Evolutionary conservation across 2,113 vertebrate species (phyloP).

Genomic region (Acinonyx jubatus): DNA sequence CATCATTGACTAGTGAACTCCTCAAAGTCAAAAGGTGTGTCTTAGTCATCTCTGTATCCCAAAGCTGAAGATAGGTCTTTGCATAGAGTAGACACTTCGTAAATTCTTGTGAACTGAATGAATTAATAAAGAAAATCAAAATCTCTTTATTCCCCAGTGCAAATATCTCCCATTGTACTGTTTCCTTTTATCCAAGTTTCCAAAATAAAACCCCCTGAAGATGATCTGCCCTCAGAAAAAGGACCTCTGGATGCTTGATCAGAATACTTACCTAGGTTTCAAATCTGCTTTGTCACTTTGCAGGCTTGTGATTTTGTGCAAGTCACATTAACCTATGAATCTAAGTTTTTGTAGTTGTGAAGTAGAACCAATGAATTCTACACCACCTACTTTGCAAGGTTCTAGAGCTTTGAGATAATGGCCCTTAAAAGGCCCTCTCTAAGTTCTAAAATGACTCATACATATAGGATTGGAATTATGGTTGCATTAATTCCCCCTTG

Average conservation of each 20-base stretch:
- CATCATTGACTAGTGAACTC: neutral
- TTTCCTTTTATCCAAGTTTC: neutral
- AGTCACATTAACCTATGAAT: neutral
- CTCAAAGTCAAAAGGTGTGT: neutral
- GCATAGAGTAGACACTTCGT: too few species aligned
- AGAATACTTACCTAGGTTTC: neutral
- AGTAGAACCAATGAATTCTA: neutral
- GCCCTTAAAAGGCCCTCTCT: neutral
- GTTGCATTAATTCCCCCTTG: neutral
- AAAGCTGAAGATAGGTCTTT: neutral
- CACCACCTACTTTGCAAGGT: neutral
- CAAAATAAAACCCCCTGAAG: neutral
- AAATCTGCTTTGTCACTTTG: neutral
- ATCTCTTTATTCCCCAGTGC: neutral
- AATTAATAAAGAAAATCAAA: neutral
- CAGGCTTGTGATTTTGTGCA: neutral
- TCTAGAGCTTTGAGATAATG: neutral
- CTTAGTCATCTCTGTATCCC: neutral
- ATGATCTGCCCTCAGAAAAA: neutral
- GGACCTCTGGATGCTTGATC: neutral
- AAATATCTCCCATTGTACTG: neutral
- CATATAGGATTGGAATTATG: neutral
- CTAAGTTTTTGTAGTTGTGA: neutral
- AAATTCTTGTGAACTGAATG: neutral
- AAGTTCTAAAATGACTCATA: neutral